These are phyloP conservation scores for Antitype chi DNA, from an alignment of 2,888 invertebrate species.

Conservation along the genomic window DNA sequence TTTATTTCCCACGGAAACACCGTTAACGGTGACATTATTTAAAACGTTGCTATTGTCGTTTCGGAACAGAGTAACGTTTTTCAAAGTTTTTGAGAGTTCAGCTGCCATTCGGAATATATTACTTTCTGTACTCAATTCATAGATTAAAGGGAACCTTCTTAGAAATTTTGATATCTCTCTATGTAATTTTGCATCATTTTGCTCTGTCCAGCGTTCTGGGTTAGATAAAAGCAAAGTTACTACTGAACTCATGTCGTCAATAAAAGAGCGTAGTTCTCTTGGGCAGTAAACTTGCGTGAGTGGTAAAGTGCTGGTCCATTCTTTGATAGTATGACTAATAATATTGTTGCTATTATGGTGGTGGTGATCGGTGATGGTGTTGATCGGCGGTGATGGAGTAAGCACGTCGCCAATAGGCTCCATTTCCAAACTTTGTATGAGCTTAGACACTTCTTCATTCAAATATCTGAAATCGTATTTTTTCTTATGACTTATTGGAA, in stretches of 20 bases:
- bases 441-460: slow-evolving; percentile 26
- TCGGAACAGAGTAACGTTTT: slow-evolving; percentile 10
- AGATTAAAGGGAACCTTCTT: slow-evolving; percentile 32
- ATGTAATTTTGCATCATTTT: slow-evolving; percentile 18
- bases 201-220: slow-evolving; percentile 6
- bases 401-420: neutral
- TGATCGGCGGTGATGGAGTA: neutral
- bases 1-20: slow-evolving; percentile 27
- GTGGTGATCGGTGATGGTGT: neutral
- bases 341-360: slow-evolving; percentile 4
- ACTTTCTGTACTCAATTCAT: slow-evolving; percentile 34
- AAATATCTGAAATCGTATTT: slow-evolving; percentile 27
- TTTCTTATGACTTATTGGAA: slow-evolving; percentile 42
- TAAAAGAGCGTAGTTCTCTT: slow-evolving; percentile 28
- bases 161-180: slow-evolving; percentile 48
- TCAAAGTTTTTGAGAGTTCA: slow-evolving; percentile 35
- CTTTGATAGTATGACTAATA: slow-evolving; percentile 31
- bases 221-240: slow-evolving; percentile 32
- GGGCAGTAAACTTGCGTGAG: slow-evolving; percentile 24
- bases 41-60: neutral
- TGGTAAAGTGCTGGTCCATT: slow-evolving; percentile 48
- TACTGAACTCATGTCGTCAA: slow-evolving; percentile 45
- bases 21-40: slow-evolving; percentile 38
- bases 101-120: slow-evolving; percentile 33
- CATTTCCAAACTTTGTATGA: slow-evolving; percentile 24